Evolutionary conservation across 2,113 vertebrate species (phyloP).

Genomic region (Calypte anna): DNA sequence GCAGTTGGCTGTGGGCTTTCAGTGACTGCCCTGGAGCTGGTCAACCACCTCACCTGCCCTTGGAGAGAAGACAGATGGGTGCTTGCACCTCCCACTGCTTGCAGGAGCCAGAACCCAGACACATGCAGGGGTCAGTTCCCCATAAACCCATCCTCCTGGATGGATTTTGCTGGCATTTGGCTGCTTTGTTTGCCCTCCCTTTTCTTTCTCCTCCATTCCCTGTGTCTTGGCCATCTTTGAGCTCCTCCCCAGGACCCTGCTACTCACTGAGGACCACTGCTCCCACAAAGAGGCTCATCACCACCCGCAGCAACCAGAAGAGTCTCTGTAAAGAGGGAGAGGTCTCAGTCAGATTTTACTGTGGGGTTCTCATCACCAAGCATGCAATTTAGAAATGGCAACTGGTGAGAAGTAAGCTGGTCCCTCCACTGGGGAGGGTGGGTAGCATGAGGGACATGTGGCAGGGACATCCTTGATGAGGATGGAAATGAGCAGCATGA

Average conservation of each 20-base stretch:
- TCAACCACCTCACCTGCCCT: not conserved
- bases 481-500: too few relatives aligned
- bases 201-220: not conserved
- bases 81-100: not conserved
- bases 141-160: not conserved
- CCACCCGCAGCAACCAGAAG: conserved; percentile 86
- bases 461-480: not conserved
- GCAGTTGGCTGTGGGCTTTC: rapidly evolving
- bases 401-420: not conserved
- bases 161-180: not conserved
- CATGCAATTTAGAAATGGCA: not conserved
- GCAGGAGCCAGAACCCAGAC: not conserved
- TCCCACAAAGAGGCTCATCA: conserved; percentile 88
- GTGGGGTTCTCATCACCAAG: not conserved
- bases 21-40: not conserved
- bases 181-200: not conserved
- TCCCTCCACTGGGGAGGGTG: not conserved
- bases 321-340: conserved; percentile 76
- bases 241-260: too few relatives aligned
- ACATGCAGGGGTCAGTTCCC: rapidly evolving
- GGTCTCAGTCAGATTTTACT: not conserved
- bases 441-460: rapidly evolving
- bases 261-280: conserved; percentile 87
- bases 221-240: not conserved
- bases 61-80: not conserved